Base-by-base conservation (phyloP, 2,888 invertebrate genomes). In the Biston betularia region DNA sequence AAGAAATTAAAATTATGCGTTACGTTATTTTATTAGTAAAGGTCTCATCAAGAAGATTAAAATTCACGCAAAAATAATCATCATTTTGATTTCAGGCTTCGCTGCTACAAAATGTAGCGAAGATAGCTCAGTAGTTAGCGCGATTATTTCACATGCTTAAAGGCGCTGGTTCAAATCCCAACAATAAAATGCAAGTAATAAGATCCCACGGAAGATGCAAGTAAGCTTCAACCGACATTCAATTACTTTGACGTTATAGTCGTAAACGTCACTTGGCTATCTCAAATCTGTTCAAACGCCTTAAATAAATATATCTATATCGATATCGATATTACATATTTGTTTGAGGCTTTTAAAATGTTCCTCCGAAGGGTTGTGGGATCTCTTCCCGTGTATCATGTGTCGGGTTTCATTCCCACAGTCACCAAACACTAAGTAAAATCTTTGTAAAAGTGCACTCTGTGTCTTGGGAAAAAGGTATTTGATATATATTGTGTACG, bases 381-480 rank as follows among this genome's bases (percentile, higher is more conserved):
- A 80, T 80, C 83, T 68, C 69, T 80, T 87, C 82, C 84, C 79
- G 83, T 79, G 85, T 90, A 88, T 89, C 88, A 75, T 77, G 81
- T 89, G 75, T 83, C 89, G 69, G 68, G 77, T 72, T 74, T 75
- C 75, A 81, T 84, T 88, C 88, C 83, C 87, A 87, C 86, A 82
- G 63, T 70, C 55, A 45, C 52, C 45, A 42, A 49, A 49, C 65
- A 67, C 42, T 64, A 50, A 63, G 67, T 34, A n/a, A 53, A 48
- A 54, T 24, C 6, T 14, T n/a, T 8, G 46, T 38, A 6, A 71
- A 61, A 61, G 62, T 72, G 50, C 59, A 42, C 69, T 62, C 68
- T 76, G 67, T 55, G 1, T 3, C 45, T 9, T 65, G 14, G 48
- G 7, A 14, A 64, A 70, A 74, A 33, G 50, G 55, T 53, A 2